phyloP scores from a whole-genome alignment of 2,888 invertebrate genomes.

The Eueremaeus valkanovi region DNA sequence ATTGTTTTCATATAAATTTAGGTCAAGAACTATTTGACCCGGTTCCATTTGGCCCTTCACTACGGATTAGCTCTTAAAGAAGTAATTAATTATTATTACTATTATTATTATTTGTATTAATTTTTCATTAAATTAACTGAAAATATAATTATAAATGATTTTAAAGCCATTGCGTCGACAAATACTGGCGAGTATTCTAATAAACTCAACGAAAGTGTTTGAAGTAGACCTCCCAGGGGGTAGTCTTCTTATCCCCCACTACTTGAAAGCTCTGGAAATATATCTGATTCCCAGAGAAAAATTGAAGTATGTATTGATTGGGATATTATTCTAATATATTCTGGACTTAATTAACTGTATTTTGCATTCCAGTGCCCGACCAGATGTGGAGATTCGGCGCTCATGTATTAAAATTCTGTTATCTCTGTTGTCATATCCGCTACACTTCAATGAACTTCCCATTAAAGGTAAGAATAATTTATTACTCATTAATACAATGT shows the following conservation, averaged over 20 bases:
- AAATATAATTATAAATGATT: constrained; percentile 42
- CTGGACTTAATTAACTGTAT: constrained; percentile 31
- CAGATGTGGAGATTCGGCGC: constrained; percentile 64
- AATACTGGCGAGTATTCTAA: constrained; percentile 78
- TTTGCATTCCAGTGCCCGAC: background rate
- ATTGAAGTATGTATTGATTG: constrained; percentile 61
- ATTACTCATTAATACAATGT: too few species aligned
- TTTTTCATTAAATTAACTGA: too few species aligned
- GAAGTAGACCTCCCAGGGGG: constrained; percentile 88
- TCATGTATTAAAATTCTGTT: constrained; percentile 86
- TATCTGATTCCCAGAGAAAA: constrained; percentile 71
- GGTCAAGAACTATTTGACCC: constrained; percentile 39
- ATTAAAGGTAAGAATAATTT: constrained; percentile 51
- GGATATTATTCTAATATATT: background rate
- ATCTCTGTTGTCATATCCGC: constrained; percentile 84
- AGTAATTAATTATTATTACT: constrained; percentile 41
- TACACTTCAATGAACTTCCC: constrained; percentile 70
- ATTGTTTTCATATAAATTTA: background rate
- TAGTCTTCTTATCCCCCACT: constrained; percentile 80
- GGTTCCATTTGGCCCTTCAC: constrained; percentile 64
- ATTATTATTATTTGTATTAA: too few species aligned
- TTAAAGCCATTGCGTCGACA: constrained; percentile 50
- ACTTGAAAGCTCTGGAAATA: constrained; percentile 82
- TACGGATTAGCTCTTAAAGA: constrained; percentile 63
- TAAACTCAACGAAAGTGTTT: constrained; percentile 81